Percentiles rank a stretch among this genome's conserved stretches.
phyloP scores from a whole-genome alignment of 2,113 vertebrate species.

The Balaenoptera acutorostrata region DNA sequence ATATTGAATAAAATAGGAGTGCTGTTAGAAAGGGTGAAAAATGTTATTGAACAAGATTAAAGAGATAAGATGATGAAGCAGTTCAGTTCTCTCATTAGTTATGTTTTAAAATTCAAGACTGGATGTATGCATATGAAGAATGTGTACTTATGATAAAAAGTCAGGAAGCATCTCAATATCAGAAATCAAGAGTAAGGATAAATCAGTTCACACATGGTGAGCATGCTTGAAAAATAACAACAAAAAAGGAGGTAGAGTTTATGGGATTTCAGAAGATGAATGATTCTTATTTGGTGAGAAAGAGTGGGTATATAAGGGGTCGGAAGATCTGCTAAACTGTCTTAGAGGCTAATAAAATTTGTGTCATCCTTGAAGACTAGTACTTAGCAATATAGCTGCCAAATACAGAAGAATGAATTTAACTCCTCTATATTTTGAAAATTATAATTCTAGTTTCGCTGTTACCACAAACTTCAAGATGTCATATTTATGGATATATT shows the following conservation, averaged over 20 bases:
- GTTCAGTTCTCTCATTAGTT: slow-evolving; percentile 45
- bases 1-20: slow-evolving; percentile 32
- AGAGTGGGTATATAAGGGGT: no score
- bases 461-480: neutral
- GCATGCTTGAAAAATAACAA: neutral
- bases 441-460: neutral
- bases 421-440: neutral
- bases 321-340: neutral
- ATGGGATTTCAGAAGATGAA: neutral
- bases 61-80: slow-evolving; percentile 33
- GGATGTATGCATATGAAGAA: neutral
- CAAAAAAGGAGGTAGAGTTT: neutral
- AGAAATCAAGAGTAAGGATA: neutral
- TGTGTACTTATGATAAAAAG: neutral
- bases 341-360: neutral
- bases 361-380: neutral
- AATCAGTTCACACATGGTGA: neutral
- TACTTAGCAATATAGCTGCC: neutral
- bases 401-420: neutral
- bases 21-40: slow-evolving; percentile 16
- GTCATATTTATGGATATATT: neutral
- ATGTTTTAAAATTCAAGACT: slow-evolving; percentile 40
- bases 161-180: neutral
- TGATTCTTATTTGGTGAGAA: neutral
- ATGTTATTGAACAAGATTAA: slow-evolving; percentile 61